Percentiles rank a stretch among this genome's conserved stretches.
phyloP scores from a whole-genome alignment of 2,888 invertebrate genomes.

The Ichneumoninae sp. region DNA sequence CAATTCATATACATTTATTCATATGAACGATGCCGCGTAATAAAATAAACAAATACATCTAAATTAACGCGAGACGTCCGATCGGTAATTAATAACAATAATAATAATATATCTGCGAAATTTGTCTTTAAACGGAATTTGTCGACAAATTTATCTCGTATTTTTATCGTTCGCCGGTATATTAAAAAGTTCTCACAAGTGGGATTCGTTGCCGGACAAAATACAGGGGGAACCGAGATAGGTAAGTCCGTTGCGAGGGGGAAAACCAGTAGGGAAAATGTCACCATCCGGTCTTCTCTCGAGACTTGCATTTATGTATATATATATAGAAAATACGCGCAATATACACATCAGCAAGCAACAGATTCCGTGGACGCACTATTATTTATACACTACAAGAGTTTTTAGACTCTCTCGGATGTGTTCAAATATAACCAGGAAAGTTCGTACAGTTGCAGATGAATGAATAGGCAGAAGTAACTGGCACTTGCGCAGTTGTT shows the following conservation, averaged over 20 bases:
- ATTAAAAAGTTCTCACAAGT: constrained; percentile 1
- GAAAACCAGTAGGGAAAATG: constrained; percentile 39
- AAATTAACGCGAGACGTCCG: too few relatives aligned
- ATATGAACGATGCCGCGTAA: background rate
- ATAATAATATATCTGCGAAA: too few relatives aligned
- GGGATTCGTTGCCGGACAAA: constrained; percentile 1
- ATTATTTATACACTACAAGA: background rate
- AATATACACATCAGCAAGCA: background rate
- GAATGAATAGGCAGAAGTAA: background rate
- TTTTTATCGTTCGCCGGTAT: background rate
- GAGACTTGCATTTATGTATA: constrained; percentile 13
- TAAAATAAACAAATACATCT: background rate
- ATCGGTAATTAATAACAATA: too few relatives aligned
- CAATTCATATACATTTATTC: too few relatives aligned
- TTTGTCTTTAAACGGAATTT: too few relatives aligned
- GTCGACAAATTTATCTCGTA: too few relatives aligned
- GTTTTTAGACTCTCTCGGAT: background rate
- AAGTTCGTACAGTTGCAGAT: background rate
- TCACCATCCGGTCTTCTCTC: constrained; percentile 31
- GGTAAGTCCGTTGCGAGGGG: constrained; percentile 3
- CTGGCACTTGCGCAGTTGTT: background rate
- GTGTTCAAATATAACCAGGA: background rate
- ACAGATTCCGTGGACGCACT: background rate
- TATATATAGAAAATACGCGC: background rate
- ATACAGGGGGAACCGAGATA: background rate